A percentile compares a stretch with the other conserved stretches of the same genome.
These are phyloP conservation scores for Acanthiza pusilla DNA, from an alignment of 2,797 vertebrate genomes.

Conservation along the genomic window DNA sequence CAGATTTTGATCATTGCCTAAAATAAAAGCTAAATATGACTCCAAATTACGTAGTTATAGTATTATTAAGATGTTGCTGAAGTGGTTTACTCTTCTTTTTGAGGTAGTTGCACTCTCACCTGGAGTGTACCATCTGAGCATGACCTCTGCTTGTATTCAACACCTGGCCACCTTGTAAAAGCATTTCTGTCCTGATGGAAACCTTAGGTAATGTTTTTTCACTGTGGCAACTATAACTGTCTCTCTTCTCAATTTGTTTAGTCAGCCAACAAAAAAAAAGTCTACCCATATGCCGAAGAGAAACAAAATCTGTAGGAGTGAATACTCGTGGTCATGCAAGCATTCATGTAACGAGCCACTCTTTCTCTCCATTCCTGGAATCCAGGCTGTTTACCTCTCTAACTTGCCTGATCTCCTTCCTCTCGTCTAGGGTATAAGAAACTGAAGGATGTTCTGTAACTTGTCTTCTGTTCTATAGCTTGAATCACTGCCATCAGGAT, in stretches of 20 bases:
- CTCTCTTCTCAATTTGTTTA: background rate
- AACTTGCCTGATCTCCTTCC: constrained; percentile 39
- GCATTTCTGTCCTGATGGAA: background rate
- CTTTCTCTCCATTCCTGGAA: constrained; percentile 3
- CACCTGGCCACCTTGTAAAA: background rate
- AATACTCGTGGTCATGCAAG: background rate
- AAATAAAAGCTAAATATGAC: constrained; percentile 57
- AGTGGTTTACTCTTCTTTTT: constrained; percentile 40
- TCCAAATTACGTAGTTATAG: constrained; percentile 18
- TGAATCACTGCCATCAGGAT: constrained; percentile 64
- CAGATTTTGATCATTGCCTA: constrained; percentile 64
- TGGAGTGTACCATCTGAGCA: background rate
- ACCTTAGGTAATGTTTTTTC: background rate
- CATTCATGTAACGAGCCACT: background rate
- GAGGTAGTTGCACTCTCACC: background rate
- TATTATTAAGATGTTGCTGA: constrained; percentile 29
- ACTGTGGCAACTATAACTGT: background rate
- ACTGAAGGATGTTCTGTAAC: constrained; percentile 25
- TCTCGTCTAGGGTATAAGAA: background rate
- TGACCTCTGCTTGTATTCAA: background rate
- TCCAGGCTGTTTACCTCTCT: constrained; percentile 41
- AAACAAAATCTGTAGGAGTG: background rate
- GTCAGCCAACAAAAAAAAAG: background rate
- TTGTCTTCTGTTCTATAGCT: constrained; percentile 60
- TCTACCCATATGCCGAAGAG: background rate